Evolutionary conservation across 2,797 vertebrate species (phyloP), one percentile per base, ranked within the genome.

Genomic region (Gobionotothen gibberifrons): DNA sequence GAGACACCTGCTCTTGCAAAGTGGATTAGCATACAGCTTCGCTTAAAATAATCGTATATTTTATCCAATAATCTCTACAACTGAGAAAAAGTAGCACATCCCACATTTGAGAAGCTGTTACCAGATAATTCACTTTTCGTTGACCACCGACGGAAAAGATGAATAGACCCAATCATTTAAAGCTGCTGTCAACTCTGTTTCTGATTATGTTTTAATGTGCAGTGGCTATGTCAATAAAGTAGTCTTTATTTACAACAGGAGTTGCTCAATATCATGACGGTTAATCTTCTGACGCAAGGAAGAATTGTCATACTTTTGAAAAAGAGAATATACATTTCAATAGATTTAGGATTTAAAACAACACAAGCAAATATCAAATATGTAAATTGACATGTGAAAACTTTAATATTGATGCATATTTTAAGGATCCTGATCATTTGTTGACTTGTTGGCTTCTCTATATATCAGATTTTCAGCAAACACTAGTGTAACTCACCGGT

Each of bases 1-100:
- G 51, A 42, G 40, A 39, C 53, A 78, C 32, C 61, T 68, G 61
- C 60, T 63, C 57, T 21, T 59, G 40, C 10, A 42, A 32, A 59
- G 15, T 5, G 9, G 19, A 47, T 46, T 36, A 36, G 40, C 8
- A 1, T 19, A 2, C 13, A 11, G 3, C 9, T 21, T 19, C 43
- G 51, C 14, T 9, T 14, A 52, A 70, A 11, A 39, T 7, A 19
- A 36, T 46, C 3, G 26, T 46, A 44, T 1, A n/a, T 51, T 48
- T 21, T 14, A 58, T 64, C 22, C 19, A 16, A 53, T 53, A 19
- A 39, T 26, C 6, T 5, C 26, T 26, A 26, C 3, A 26, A 26
- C 26, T 26, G 26, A 26, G 26, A 26, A 26, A 26, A 26, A 26
- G 26, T 26, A 26, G 26, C 26, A 26, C 26, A 26, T 26, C 26